Evolutionary conservation across 2,113 vertebrate species (phyloP).

Genomic region (Chamaetylas fuelleborni): DNA sequence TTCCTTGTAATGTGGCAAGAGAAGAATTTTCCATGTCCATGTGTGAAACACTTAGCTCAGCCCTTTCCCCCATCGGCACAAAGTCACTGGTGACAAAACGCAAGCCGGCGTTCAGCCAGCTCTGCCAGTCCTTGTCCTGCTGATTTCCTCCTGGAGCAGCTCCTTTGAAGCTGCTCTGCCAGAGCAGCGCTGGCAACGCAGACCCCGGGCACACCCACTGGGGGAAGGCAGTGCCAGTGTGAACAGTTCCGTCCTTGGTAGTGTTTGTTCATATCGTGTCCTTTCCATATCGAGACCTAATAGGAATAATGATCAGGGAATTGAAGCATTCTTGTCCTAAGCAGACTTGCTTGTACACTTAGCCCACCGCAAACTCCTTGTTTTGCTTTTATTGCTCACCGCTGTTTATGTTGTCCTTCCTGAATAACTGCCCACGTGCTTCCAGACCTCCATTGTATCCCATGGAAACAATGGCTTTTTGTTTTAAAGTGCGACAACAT

Average conservation of each 20-base stretch:
- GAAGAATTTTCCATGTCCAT: neutral
- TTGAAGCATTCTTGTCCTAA: conserved; percentile 1
- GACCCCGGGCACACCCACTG: neutral
- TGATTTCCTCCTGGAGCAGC: neutral
- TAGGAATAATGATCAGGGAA: conserved; percentile 54
- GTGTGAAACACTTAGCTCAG: neutral
- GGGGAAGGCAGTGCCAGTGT: neutral
- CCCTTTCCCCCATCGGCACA: neutral
- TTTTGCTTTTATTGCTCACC: neutral
- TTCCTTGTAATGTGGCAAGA: conserved; percentile 40
- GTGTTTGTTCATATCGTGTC: neutral
- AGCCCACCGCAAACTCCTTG: neutral
- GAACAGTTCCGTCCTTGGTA: neutral
- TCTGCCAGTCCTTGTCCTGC: neutral
- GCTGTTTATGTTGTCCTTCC: neutral
- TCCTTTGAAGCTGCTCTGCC: neutral
- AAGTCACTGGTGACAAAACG: neutral
- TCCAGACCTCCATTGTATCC: conserved; percentile 59
- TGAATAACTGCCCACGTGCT: conserved; percentile 30
- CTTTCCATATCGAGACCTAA: neutral
- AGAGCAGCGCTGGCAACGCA: neutral
- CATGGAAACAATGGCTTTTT: conserved; percentile 57
- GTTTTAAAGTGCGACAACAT: neutral
- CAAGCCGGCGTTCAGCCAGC: accelerated
- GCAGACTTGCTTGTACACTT: neutral